These are phyloP conservation scores for Heliconius charithonia DNA, from an alignment of 2,888 invertebrate species.

Conservation along the genomic window DNA sequence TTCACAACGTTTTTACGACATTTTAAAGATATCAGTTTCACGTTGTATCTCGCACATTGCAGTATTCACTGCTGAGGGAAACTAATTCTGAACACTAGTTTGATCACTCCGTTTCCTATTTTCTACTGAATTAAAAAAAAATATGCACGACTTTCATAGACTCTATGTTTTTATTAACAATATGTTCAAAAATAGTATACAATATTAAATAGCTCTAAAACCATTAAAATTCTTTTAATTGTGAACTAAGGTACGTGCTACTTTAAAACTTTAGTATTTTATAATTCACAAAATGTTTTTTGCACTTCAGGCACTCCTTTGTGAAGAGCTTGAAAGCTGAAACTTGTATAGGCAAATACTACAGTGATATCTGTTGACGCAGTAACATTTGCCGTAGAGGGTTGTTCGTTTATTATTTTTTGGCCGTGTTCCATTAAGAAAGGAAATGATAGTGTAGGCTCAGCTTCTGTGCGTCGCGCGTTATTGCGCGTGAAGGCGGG, in stretches of 20 bases:
- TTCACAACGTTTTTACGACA: not conserved
- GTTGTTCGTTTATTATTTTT: slow-evolving; percentile 42
- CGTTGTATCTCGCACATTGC: no score
- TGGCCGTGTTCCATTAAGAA: slow-evolving; percentile 41
- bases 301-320: slow-evolving; percentile 11
- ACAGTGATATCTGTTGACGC: slow-evolving; percentile 33
- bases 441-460: slow-evolving; percentile 52
- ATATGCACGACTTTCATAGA: no score
- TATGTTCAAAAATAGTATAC: no score
- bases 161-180: no score
- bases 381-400: slow-evolving; percentile 26
- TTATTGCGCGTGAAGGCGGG: slow-evolving; percentile 57
- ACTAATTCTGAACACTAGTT: no score
- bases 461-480: slow-evolving; percentile 59
- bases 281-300: slow-evolving; percentile 21
- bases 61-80: no score
- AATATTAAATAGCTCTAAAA: not conserved
- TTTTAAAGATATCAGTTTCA: not conserved
- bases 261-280: slow-evolving; percentile 13
- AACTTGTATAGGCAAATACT: slow-evolving; percentile 27
- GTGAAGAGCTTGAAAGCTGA: slow-evolving; percentile 19
- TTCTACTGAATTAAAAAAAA: no score
- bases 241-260: not conserved
- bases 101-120: no score
- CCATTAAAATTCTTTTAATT: not conserved